Base-by-base conservation (phyloP, 2,888 invertebrate species). In the Gerosis bhagava region DNA sequence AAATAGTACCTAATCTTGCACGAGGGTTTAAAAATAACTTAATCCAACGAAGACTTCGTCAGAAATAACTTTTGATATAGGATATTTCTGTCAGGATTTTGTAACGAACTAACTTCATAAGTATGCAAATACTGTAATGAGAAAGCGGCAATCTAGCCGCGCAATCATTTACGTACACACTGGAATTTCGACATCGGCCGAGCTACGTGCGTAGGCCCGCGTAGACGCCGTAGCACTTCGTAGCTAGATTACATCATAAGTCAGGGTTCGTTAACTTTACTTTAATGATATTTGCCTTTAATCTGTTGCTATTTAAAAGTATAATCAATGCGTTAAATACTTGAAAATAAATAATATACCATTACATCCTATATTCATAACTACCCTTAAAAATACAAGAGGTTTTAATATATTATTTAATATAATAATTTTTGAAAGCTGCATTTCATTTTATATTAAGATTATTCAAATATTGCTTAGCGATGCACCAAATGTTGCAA, bases 161-260 rank as follows among this genome's bases (percentile, higher is more conserved):
- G 50, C 57, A 54, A 62, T 61, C 60, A 63, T 69, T 69, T 67
- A 59, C 67, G 60, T 71, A 66, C 67, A 51, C 61, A 42, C 51
- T 50, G 63, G 63, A 69, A 73, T 71, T 69, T 60, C 63, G 65
- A 43, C 35, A 28, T 56, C 60, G 53, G 51, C 59, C 49, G 45
- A 56, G 32, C 73, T 77, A 71, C 76, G 71, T 65, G 67, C 74
- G 73, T 75, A 71, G 57, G 54, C 52, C 58, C 60, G 57, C 70
- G 70, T 66, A 71, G 50, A 50, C 39, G 39, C 43, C 61, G 68
- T 70, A 70, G 69, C 64, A 49, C 53, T 26, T 41, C 39, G 51
- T 58, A 54, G 54, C 46, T 15, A 26, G 43, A 49, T 56, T 56
- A 58, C 47, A 50, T 54, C 51, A 53, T 45, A 45, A 47, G 43